A percentile compares a stretch with the other conserved stretches of the same genome.
These are phyloP conservation scores for Solea senegalensis DNA, from an alignment of 2,113 vertebrate species.

Conservation along the genomic window DNA sequence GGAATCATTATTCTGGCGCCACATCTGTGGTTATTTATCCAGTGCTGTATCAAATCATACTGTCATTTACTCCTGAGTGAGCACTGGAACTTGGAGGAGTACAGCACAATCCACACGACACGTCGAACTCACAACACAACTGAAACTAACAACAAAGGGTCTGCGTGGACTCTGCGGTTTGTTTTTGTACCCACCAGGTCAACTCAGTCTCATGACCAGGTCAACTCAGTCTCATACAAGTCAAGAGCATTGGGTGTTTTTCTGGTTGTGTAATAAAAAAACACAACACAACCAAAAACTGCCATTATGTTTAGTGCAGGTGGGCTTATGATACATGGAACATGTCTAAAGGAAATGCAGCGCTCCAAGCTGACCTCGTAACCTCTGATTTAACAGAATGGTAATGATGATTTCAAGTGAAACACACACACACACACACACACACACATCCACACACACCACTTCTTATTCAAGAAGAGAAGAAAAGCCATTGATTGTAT, in stretches of 20 bases:
- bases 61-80: slow-evolving; percentile 16
- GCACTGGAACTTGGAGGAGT: slow-evolving; percentile 26
- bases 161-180: not conserved
- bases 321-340: slow-evolving; percentile 5
- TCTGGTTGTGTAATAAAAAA: slow-evolving; percentile 9
- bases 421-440: not conserved
- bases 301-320: not conserved
- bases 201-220: too few species aligned
- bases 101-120: slow-evolving; percentile 1
- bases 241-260: not conserved
- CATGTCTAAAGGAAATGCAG: not conserved
- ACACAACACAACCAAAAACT: too few species aligned
- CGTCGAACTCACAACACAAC: not conserved
- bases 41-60: slow-evolving; percentile 15
- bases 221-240: too few species aligned
- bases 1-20: slow-evolving; percentile 23
- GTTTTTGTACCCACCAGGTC: too few species aligned
- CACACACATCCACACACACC: slow-evolving; percentile 2
- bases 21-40: slow-evolving; percentile 32
- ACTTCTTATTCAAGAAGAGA: not conserved
- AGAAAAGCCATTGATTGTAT: not conserved
- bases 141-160: slow-evolving; percentile 5
- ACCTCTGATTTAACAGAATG: slow-evolving; percentile 10
- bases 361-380: not conserved
- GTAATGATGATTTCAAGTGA: slow-evolving; percentile 20